Percentiles rank a stretch among this genome's conserved stretches.
These are phyloP conservation scores for Scolopax bukidnonensis DNA, from an alignment of 2,797 vertebrate species.

Conservation along the genomic window DNA sequence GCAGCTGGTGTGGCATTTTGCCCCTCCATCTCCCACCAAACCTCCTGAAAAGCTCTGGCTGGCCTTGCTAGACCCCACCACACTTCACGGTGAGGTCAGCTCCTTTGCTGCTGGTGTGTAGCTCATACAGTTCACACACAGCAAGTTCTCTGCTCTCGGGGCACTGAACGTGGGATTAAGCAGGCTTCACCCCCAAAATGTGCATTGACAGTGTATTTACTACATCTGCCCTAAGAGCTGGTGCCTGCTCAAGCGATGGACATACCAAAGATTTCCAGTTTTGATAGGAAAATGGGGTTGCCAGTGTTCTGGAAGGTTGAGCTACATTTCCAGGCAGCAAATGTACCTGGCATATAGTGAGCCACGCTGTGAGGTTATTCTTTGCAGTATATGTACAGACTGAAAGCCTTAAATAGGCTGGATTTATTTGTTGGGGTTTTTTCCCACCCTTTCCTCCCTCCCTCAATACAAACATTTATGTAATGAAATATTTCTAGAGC, in stretches of 20 bases:
- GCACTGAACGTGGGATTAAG: background rate
- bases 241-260: fast-evolving
- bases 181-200: background rate
- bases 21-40: background rate
- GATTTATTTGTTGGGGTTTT: background rate
- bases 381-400: background rate
- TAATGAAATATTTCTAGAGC: conserved; percentile 32
- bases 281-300: background rate
- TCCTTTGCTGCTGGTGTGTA: background rate
- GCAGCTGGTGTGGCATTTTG: background rate
- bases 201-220: background rate
- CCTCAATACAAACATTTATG: conserved; percentile 24
- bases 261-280: background rate
- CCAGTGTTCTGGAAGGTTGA: background rate
- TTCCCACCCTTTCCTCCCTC: background rate
- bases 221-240: background rate
- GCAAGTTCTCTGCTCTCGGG: fast-evolving
- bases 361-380: background rate
- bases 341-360: background rate
- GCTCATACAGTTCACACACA: background rate
- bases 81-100: fast-evolving
- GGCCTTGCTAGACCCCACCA: background rate
- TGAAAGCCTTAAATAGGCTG: background rate
- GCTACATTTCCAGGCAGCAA: background rate
- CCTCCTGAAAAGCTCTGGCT: background rate